These are phyloP conservation scores for Phrynocephalus guinanensis DNA, from an alignment of 2,797 vertebrate species.

Conservation along the genomic window DNA sequence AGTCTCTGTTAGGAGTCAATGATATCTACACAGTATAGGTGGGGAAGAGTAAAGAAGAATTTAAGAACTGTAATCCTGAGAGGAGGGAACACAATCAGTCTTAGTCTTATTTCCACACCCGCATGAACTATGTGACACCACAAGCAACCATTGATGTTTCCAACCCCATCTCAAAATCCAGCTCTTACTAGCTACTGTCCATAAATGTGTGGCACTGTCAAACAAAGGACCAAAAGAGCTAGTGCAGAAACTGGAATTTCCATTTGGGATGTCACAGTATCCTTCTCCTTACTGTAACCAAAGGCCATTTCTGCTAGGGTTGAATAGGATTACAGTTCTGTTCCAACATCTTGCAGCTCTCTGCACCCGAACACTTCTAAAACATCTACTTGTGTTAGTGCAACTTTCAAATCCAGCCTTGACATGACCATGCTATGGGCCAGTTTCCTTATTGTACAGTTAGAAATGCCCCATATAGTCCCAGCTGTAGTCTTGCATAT, in stretches of 20 bases:
- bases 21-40: background rate
- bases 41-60: background rate
- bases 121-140: background rate
- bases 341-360: background rate
- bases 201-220: background rate
- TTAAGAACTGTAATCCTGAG: background rate
- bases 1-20: background rate
- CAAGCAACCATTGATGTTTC: background rate
- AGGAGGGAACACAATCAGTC: background rate
- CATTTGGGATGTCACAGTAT: slow-evolving; percentile 53
- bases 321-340: background rate
- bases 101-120: slow-evolving; percentile 9
- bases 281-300: slow-evolving; percentile 60
- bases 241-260: slow-evolving; percentile 49
- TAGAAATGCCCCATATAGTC: slow-evolving; percentile 43
- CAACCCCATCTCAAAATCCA: background rate
- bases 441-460: background rate
- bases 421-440: background rate
- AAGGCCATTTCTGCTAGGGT: slow-evolving; percentile 52
- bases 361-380: slow-evolving; percentile 43
- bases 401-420: background rate
- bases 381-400: slow-evolving; percentile 37
- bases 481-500: slow-evolving; percentile 22
- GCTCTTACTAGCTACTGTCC: background rate
- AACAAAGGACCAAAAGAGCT: background rate